A percentile compares a stretch with the other conserved stretches of the same genome.
Conservation (phyloP, 30 jellyfish, hydroid and myxozoan genomes). For the Pelagia noctiluca region DNA sequence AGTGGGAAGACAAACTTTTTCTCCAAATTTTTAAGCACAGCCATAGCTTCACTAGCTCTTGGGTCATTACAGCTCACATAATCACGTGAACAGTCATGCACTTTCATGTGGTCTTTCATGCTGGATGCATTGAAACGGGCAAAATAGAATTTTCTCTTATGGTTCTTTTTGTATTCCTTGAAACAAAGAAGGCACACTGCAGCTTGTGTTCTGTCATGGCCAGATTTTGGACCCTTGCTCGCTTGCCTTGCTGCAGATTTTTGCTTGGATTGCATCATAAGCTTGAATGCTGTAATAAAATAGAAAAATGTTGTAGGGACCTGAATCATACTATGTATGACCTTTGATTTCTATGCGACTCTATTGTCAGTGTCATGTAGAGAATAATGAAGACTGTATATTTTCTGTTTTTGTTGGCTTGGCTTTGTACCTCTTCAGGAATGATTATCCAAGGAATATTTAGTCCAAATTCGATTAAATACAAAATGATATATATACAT, state of each 20-base stretch:
- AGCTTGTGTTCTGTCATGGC: constrained; percentile 17
- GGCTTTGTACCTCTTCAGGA: too few species aligned
- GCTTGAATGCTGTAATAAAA: constrained; percentile 11
- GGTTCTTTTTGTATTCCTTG: not conserved
- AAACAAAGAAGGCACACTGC: constrained; percentile 28
- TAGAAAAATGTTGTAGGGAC: not conserved
- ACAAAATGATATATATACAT: too few species aligned
- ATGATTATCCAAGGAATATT: too few species aligned
- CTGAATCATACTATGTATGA: constrained; percentile 2
- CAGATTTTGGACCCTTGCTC: constrained; percentile 15
- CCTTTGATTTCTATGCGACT: too few species aligned
- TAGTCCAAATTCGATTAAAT: too few species aligned
- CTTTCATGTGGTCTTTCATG: constrained; percentile 8
- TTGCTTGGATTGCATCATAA: constrained; percentile 8
- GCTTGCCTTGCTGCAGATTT: not conserved
- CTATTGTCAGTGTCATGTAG: too few species aligned
- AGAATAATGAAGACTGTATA: too few species aligned
- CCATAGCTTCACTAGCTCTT: constrained; percentile 19
- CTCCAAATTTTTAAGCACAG: constrained; percentile 1
- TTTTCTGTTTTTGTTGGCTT: too few species aligned
- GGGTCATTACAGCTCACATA: constrained; percentile 13
- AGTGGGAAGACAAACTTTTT: constrained; percentile 1
- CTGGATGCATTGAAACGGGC: constrained; percentile 23
- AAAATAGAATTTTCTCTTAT: not conserved
- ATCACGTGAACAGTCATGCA: constrained; percentile 22